Percentiles rank a stretch among this genome's conserved stretches.
Evolutionary conservation across 2,113 vertebrate species (phyloP).

Genomic region (Asarcornis scutulata): DNA sequence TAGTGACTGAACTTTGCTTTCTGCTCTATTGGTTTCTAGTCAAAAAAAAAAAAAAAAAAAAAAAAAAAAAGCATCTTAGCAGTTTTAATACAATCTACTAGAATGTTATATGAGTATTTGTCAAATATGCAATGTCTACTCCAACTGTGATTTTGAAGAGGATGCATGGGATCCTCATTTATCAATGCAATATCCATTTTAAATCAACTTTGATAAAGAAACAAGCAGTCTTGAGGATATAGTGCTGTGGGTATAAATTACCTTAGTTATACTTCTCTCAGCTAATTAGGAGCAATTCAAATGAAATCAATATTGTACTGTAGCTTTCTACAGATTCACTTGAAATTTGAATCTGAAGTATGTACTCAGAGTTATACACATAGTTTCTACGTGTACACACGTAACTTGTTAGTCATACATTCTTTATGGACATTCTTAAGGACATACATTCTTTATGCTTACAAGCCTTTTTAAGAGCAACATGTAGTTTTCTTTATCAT

Average conservation of each 20-base stretch:
- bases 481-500: background rate
- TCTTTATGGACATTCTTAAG: background rate
- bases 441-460: background rate
- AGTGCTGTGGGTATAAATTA: background rate
- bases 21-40: background rate
- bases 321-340: background rate
- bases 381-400: background rate
- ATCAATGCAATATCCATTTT: background rate
- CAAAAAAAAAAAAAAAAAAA: background rate
- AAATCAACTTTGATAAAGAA: background rate
- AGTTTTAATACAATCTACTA: background rate
- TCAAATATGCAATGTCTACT: background rate
- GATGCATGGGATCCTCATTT: background rate
- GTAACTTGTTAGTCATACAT: background rate
- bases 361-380: background rate
- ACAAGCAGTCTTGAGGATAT: background rate
- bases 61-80: background rate
- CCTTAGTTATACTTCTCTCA: background rate
- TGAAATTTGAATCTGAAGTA: background rate
- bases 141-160: background rate
- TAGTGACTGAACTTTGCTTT: background rate
- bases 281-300: background rate
- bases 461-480: background rate
- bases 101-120: background rate
- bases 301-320: background rate